Evolutionary conservation across 2,113 vertebrate genomes (phyloP).

Genomic region (Ia io): DNA sequence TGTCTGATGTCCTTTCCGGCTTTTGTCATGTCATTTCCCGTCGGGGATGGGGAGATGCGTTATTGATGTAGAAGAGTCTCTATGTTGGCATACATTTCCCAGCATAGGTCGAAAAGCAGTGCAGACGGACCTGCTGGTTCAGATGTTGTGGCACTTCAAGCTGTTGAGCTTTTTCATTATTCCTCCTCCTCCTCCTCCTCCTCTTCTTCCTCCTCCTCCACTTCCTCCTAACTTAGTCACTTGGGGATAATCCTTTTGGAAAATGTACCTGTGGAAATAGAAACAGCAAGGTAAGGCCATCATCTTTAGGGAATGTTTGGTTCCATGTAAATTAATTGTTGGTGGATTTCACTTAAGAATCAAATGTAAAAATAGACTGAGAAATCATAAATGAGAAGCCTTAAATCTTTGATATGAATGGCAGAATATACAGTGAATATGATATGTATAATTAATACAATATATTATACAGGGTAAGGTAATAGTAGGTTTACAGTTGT

Average conservation of each 20-base stretch:
- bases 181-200: not conserved
- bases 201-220: accelerated
- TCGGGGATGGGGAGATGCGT: constrained; percentile 71
- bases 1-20: constrained; percentile 89
- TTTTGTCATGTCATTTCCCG: constrained; percentile 86
- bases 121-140: not conserved
- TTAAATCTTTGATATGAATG: accelerated
- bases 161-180: not conserved
- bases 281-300: constrained; percentile 41
- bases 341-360: not conserved
- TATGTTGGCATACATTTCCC: constrained; percentile 70
- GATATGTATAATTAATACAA: accelerated
- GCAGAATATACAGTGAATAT: accelerated
- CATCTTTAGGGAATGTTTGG: not conserved
- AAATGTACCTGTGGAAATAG: constrained; percentile 62
- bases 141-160: accelerated
- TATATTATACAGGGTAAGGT: not conserved
- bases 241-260: constrained; percentile 67
- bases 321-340: not conserved
- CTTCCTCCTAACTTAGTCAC: not conserved
- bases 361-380: not conserved
- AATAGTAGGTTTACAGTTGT: not conserved
- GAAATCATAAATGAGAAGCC: not conserved
- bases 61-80: constrained; percentile 80
- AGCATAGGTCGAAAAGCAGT: not conserved